Evolutionary conservation across 2,888 invertebrate genomes (phyloP).

Genomic region (Biston stratarius): DNA sequence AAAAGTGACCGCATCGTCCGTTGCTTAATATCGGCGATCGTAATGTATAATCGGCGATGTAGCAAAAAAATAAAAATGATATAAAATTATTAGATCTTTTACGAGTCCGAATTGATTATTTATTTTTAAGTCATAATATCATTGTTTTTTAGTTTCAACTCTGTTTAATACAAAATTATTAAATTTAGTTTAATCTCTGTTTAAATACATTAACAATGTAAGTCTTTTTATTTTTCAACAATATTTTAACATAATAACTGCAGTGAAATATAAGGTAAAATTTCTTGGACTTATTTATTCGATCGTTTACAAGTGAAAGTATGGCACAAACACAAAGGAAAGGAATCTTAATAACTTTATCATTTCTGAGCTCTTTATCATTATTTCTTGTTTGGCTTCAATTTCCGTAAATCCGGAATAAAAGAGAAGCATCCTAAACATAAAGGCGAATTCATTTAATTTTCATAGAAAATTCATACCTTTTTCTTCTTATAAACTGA

Average conservation of each 20-base stretch:
- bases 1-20: too few species aligned
- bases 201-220: too few species aligned
- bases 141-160: too few species aligned
- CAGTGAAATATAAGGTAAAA: not conserved
- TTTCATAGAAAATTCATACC: conserved; percentile 1
- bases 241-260: not conserved
- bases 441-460: conserved; percentile 25
- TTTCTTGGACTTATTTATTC: not conserved
- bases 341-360: conserved; percentile 43
- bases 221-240: too few species aligned
- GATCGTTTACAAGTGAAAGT: conserved; percentile 32
- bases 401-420: conserved; percentile 35
- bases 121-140: too few species aligned
- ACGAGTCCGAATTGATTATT: too few species aligned
- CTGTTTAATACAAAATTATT: not conserved
- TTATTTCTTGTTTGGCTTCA: conserved; percentile 47
- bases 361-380: conserved; percentile 47
- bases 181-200: too few species aligned
- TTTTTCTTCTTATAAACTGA: not conserved
- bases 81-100: too few species aligned
- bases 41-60: too few species aligned
- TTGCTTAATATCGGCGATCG: too few species aligned
- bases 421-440: conserved; percentile 13
- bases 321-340: conserved; percentile 47
- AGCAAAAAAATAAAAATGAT: too few species aligned